Base-by-base conservation (phyloP, 2,797 vertebrate species). In the Thaleichthys pacificus region DNA sequence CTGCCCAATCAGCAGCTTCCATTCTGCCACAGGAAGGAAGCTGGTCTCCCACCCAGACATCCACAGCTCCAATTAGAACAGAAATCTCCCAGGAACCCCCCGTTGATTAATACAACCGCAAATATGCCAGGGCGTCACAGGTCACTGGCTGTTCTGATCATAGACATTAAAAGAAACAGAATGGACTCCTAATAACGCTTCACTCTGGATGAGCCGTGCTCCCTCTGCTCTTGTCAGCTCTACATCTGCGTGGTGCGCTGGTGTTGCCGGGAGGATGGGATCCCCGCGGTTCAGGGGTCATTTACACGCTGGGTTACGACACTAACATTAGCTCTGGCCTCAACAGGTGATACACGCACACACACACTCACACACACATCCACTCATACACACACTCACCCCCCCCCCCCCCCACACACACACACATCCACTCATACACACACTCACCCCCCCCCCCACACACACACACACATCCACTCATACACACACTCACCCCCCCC, bases 91-190 rank as follows among this genome's bases (percentile, higher is more conserved):
- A 75, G 56, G 66, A 75, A 70, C 65, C 19, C 73, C 65, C 58
- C 19, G 30, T 77, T 1, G 72, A 72, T 58, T 54, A 71, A 63
- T 60, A 47, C 65, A 71, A 66, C 67, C 51, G 35, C 61, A 78
- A 65, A 63, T 79, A 69, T 72, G 61, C 76, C 35, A 49, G 78
- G 75, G 61, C 75, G 66, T 28, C 74, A 77, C 71, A 71, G 80
- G 77, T 82, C 81, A 79, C 22, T 54, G 19, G 54, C 2, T 30
- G 54, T 54, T 65, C 24, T 49, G 66, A 74, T 74, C 30, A 6
- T 17, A 64, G 30, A 61, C 19, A 42, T 24, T 21, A 24, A 11
- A 11, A 70, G 68, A n/a, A 28, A 24, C 58, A 61, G 32, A 35
- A 47, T 54, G 57, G 15, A 65, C 28, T 72, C 56, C 61, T 22